Evolutionary conservation across 2,888 invertebrate genomes (phyloP).

Genomic region (Cephus pulcher): DNA sequence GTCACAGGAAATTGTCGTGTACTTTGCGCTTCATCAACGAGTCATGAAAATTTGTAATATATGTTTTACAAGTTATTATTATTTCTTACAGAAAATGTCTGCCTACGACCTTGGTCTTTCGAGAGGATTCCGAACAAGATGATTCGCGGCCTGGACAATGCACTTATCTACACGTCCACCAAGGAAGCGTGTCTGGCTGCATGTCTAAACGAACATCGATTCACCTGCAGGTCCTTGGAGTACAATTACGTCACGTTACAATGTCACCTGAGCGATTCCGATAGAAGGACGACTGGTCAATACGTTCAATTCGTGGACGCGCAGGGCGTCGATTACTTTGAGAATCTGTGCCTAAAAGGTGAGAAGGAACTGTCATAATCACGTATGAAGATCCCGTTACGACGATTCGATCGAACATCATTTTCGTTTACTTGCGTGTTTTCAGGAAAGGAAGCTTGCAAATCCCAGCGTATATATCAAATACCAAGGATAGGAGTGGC

Average conservation of each 20-base stretch:
- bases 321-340: slow-evolving; percentile 86
- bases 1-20: not conserved
- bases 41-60: not conserved
- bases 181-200: slow-evolving; percentile 94
- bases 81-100: slow-evolving; percentile 80
- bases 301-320: slow-evolving; percentile 92
- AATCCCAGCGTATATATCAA: slow-evolving; percentile 82
- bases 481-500: slow-evolving; percentile 89
- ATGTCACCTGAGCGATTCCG: slow-evolving; percentile 91
- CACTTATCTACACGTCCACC: slow-evolving; percentile 91
- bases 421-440: slow-evolving; percentile 1
- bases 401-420: not conserved
- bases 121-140: slow-evolving; percentile 94
- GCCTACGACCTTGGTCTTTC: slow-evolving; percentile 92
- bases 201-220: slow-evolving; percentile 93
- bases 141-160: slow-evolving; percentile 90
- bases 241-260: slow-evolving; percentile 94
- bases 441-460: slow-evolving; percentile 83
- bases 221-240: slow-evolving; percentile 91
- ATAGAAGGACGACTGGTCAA: slow-evolving; percentile 87
- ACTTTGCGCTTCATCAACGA: not conserved
- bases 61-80: not conserved
- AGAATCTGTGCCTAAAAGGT: slow-evolving; percentile 91
- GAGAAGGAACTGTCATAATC: slow-evolving; percentile 18
- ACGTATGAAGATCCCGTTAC: not conserved